Evolutionary conservation across 2,888 invertebrate genomes (phyloP).

Genomic region (Pyralis farinalis): DNA sequence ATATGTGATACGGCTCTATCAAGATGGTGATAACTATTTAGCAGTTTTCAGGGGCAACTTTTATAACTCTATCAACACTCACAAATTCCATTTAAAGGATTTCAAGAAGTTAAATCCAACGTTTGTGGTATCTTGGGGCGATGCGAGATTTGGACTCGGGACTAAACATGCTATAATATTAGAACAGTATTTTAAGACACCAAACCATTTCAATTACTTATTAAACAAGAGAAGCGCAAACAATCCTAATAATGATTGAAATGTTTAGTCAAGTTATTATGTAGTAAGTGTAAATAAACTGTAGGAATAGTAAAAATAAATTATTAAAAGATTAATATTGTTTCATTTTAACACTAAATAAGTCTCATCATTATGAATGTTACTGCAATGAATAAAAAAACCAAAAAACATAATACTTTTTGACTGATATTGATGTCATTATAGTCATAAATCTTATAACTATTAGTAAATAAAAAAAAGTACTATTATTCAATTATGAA

Average conservation of each 20-base stretch:
- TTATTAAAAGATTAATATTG: neutral
- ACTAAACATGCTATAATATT: constrained; percentile 61
- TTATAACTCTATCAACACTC: constrained; percentile 47
- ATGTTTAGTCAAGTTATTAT: neutral
- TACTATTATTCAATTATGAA: no score
- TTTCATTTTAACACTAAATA: no score
- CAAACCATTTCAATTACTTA: constrained; percentile 61
- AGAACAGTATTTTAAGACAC: constrained; percentile 65
- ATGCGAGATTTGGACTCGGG: constrained; percentile 59
- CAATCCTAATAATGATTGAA: constrained; percentile 19
- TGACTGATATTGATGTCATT: no score
- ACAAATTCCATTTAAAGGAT: constrained; percentile 57
- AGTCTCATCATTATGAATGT: no score
- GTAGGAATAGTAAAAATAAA: neutral
- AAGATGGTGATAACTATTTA: constrained; percentile 64
- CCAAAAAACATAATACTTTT: no score
- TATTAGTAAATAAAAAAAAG: no score
- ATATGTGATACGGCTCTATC: constrained; percentile 63
- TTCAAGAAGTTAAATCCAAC: constrained; percentile 56
- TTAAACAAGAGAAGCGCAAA: constrained; percentile 38
- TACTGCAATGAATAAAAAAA: no score
- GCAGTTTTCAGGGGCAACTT: constrained; percentile 60
- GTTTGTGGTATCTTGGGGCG: constrained; percentile 57
- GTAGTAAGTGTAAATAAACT: constrained; percentile 1
- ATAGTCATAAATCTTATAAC: no score